Evolutionary conservation across 1,140 invertebrate species (phyloP).

Genomic region (Drosophila sp.): DNA sequence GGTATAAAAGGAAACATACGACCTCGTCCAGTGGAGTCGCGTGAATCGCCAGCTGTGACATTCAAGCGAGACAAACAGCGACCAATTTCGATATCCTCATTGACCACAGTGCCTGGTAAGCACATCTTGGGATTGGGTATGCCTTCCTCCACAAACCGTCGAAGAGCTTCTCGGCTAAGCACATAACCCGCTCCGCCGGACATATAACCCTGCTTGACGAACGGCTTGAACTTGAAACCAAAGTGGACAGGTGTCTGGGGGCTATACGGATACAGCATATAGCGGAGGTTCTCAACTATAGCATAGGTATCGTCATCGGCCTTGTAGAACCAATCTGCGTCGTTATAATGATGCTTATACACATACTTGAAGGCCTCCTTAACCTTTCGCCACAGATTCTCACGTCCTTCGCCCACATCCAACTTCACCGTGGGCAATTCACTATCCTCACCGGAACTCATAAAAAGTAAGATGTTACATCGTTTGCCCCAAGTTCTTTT

Average conservation of each 20-base stretch:
- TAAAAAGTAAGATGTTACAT: constrained; percentile 95
- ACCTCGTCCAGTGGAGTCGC: constrained; percentile 92
- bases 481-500: constrained; percentile 97
- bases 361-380: constrained; percentile 95
- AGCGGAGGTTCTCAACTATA: constrained; percentile 94
- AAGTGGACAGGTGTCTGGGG: constrained; percentile 91
- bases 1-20: constrained; percentile 48
- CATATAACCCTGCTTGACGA: constrained; percentile 91
- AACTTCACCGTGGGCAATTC: constrained; percentile 87
- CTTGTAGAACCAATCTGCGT: constrained; percentile 96
- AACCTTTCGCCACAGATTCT: constrained; percentile 96
- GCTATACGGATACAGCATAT: constrained; percentile 90
- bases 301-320: constrained; percentile 97
- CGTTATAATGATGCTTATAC: constrained; percentile 90
- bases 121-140: constrained; percentile 88
- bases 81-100: constrained; percentile 96
- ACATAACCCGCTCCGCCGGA: constrained; percentile 97
- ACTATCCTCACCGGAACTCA: constrained; percentile 90
- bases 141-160: constrained; percentile 88
- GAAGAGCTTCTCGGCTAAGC: constrained; percentile 89
- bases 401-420: constrained; percentile 92
- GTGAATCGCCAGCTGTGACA: constrained; percentile 92
- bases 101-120: constrained; percentile 86
- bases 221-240: constrained; percentile 93
- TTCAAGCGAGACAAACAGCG: constrained; percentile 93